These are phyloP conservation scores for Crepidodera aurea DNA, from an alignment of 2,888 invertebrate genomes.

Conservation along the genomic window DNA sequence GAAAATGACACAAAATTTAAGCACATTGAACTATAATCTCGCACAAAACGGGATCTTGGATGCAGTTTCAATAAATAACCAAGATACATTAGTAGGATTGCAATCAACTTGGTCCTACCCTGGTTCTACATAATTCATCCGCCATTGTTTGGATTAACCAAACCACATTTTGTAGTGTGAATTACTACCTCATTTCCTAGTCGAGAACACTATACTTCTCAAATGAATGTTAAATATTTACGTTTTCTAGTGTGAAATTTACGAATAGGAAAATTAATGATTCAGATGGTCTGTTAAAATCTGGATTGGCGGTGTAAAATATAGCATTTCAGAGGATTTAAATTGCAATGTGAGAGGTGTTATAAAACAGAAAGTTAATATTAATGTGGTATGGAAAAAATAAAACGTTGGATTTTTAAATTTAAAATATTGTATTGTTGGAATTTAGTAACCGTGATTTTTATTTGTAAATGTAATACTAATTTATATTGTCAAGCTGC, in stretches of 20 bases:
- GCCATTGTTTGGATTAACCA: conserved; percentile 53
- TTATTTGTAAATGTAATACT: too few relatives aligned
- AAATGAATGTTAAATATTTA: conserved; percentile 40
- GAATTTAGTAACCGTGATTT: too few relatives aligned
- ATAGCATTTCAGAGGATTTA: neutral
- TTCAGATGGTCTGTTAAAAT: conserved; percentile 22
- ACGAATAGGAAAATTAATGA: conserved; percentile 23
- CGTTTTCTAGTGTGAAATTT: conserved; percentile 13
- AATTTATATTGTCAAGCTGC: too few relatives aligned
- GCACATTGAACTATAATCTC: conserved; percentile 13
- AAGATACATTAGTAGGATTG: conserved; percentile 54
- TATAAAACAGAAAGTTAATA: neutral
- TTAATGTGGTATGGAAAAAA: too few relatives aligned
- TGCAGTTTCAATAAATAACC: conserved; percentile 49
- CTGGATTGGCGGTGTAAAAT: conserved; percentile 9
- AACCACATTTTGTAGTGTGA: conserved; percentile 51
- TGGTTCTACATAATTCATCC: conserved; percentile 52
- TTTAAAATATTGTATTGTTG: too few relatives aligned
- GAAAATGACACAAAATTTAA: conserved; percentile 11
- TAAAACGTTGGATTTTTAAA: too few relatives aligned
- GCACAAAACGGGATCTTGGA: conserved; percentile 15
- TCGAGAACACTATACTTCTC: conserved; percentile 35
- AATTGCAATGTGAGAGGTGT: neutral
- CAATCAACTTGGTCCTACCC: conserved; percentile 47
- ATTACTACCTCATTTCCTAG: conserved; percentile 51